Base-by-base conservation (phyloP, 2,888 invertebrate genomes). In the Argyresthia albistria region DNA sequence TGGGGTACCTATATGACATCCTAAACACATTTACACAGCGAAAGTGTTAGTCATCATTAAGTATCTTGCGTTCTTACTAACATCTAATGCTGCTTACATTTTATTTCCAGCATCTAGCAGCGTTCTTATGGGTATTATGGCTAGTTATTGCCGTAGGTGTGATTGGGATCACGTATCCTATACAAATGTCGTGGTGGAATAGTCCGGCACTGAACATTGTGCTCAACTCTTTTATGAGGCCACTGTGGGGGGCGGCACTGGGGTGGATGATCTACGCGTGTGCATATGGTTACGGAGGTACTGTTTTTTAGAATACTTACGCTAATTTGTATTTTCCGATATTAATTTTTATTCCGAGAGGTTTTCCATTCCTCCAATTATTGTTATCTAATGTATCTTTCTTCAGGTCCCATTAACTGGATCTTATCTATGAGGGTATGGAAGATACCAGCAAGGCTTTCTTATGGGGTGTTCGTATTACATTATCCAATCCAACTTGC, bases 391-490 rank as follows among this genome's bases (percentile, higher is more conserved):
- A 39, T 39, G n/a, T 39, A 9, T 39, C 4, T 39, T n/a, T 39
- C 47, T 35, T 11, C 53, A 80, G 80, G 73, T 50, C 59, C 70
- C 16, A 60, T 80, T 4, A 70, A 76, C 53, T 75, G 71, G 68
- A 66, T 83, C 50, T 56, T 86, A 12, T 75, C 78, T 2, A 59
- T 70, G 11, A 65, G 71, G 10, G 57, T 70, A 7, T 86, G 82
- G 65, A 69, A 73, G 58, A 61, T 77, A 8, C 54, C 79, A 12
- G 70, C 69, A 9, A 66, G 71, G 54, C 62, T 87, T 14, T 72
- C 80, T 0, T 88, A 84, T 56, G 76, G 78, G 16, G 76, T 88
- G 64, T 88, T 76, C 57, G 46, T 88, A 4, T 60, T 81, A 4
- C 87, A 88, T 60, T 63, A 76, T 7, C 58, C 62, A 6, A 56